phyloP scores from a whole-genome alignment of 2,113 vertebrate species.

The Ceyx margarethae region DNA sequence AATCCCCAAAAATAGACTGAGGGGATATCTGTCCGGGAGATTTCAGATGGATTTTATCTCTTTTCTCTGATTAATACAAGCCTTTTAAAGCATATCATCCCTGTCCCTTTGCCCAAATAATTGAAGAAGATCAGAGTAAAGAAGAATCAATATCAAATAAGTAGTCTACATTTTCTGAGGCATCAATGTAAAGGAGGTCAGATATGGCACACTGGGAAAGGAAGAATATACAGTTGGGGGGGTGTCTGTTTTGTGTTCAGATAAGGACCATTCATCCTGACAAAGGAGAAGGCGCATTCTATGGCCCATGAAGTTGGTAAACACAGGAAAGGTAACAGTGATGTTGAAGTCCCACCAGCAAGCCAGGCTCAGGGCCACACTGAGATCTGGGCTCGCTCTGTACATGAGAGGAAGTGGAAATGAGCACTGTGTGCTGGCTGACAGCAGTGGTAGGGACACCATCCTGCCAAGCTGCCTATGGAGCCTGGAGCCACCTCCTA shows the following conservation, averaged over 20 bases:
- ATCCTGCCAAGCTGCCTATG: constrained; percentile 2
- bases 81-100: not conserved
- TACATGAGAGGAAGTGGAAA: not conserved
- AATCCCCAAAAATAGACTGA: not conserved
- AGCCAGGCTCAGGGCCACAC: not conserved
- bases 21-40: not conserved
- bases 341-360: not conserved
- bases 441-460: not conserved
- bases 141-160: constrained; percentile 20
- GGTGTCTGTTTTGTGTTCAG: not conserved
- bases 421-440: not conserved
- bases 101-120: constrained; percentile 17
- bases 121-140: not conserved
- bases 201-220: not conserved
- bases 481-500: constrained; percentile 52
- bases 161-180: not conserved
- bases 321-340: not conserved
- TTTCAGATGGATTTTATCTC: constrained; percentile 7
- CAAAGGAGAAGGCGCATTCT: not conserved
- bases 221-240: not conserved
- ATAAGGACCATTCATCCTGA: fast-evolving
- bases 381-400: not conserved
- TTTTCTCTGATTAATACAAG: constrained; percentile 30
- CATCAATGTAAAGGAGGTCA: not conserved
- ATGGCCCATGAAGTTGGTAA: not conserved